Percentiles rank a stretch among this genome's conserved stretches.
Evolutionary conservation across 2,888 invertebrate genomes (phyloP).

Genomic region (Aleiodes leptofemur): DNA sequence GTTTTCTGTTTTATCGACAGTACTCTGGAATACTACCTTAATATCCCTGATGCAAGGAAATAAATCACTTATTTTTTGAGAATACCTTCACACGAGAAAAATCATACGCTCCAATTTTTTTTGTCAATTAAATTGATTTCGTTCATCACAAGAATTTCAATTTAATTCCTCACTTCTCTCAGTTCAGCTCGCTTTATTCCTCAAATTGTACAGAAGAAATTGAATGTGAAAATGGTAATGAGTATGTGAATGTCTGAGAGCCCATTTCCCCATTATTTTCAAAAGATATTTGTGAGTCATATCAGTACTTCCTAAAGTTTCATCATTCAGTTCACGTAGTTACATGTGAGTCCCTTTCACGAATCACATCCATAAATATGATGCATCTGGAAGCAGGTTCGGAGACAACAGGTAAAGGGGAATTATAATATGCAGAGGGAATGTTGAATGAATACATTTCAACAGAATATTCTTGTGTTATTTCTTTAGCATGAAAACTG

Average conservation of each 20-base stretch:
- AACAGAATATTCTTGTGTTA: conserved; percentile 58
- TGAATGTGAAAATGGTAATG: conserved; percentile 25
- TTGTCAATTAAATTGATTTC: too few species aligned
- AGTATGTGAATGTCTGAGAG: not conserved
- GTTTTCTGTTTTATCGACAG: too few species aligned
- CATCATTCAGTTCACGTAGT: conserved; percentile 31
- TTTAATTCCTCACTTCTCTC: too few species aligned
- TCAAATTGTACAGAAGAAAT: not conserved
- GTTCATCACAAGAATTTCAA: too few species aligned
- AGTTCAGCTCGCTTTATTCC: not conserved
- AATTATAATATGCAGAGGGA: conserved; percentile 63
- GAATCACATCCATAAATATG: conserved; percentile 60
- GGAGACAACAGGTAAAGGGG: conserved; percentile 43
- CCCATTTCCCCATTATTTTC: conserved; percentile 7
- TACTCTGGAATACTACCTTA: too few species aligned
- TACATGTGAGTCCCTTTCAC: conserved; percentile 44
- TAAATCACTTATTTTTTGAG: too few species aligned
- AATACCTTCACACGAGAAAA: too few species aligned
- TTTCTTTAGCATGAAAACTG: conserved; percentile 54
- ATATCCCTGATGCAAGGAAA: too few species aligned
- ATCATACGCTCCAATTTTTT: too few species aligned
- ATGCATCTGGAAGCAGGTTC: conserved; percentile 53
- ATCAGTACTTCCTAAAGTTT: conserved; percentile 14
- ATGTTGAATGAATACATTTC: conserved; percentile 64
- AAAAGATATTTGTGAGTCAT: conserved; percentile 16